Conservation (phyloP, 2,113 vertebrate species). For the Chunga burmeisteri region DNA sequence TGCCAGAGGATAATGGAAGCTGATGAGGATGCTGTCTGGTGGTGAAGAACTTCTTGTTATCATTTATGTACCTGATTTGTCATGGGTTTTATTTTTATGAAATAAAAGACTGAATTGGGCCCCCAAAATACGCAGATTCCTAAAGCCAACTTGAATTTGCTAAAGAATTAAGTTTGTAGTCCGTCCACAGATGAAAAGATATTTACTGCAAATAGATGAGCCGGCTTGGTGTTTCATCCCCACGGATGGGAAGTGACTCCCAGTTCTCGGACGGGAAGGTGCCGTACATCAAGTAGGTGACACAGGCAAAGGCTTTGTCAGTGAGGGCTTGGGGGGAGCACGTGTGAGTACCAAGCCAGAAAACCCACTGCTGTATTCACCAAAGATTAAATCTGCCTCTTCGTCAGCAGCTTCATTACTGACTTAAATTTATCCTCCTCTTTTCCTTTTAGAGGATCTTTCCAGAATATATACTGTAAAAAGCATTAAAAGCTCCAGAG, state of each 20-base stretch:
- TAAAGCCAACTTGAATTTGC: no score
- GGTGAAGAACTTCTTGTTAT: background rate
- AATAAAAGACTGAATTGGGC: background rate
- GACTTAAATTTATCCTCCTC: background rate
- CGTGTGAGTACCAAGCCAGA: background rate
- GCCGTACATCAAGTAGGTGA: rapidly evolving
- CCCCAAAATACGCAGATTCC: no score
- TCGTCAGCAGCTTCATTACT: background rate
- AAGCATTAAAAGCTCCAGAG: background rate
- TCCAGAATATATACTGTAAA: background rate
- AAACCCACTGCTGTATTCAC: rapidly evolving
- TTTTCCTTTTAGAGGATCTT: background rate
- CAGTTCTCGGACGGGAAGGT: rapidly evolving
- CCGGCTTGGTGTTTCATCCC: background rate
- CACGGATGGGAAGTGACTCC: rapidly evolving
- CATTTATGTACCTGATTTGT: background rate
- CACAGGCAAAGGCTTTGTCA: background rate
- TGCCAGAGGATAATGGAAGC: background rate
- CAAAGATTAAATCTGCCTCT: background rate
- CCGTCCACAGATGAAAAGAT: background rate
- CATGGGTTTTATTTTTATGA: background rate
- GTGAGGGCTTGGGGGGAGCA: background rate
- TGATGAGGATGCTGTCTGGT: background rate
- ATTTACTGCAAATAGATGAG: background rate
- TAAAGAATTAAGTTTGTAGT: background rate